These are phyloP conservation scores for Deroplatys truncata DNA, from an alignment of 2,888 invertebrate genomes.

Conservation along the genomic window DNA sequence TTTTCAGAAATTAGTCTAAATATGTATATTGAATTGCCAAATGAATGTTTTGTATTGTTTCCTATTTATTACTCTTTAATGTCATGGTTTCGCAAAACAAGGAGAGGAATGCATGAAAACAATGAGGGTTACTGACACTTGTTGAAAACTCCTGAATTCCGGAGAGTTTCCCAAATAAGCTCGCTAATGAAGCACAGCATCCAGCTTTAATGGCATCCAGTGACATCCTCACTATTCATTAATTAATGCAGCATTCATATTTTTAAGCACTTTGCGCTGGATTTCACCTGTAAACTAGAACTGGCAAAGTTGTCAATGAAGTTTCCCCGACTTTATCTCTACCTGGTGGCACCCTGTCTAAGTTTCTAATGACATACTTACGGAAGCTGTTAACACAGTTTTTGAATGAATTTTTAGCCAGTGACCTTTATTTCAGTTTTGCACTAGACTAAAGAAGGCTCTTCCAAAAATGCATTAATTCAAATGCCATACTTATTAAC, in stretches of 20 bases:
- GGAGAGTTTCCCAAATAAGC: conserved; percentile 61
- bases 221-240: neutral
- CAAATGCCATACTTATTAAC: neutral
- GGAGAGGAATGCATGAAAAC: too few relatives aligned
- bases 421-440: neutral
- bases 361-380: neutral
- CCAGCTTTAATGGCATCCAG: conserved; percentile 43
- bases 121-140: neutral
- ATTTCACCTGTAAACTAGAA: too few relatives aligned
- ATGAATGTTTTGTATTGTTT: too few relatives aligned
- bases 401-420: neutral
- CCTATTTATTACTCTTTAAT: too few relatives aligned
- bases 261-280: too few relatives aligned
- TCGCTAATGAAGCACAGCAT: conserved; percentile 57
- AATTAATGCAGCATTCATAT: too few relatives aligned
- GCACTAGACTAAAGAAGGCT: neutral
- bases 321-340: neutral
- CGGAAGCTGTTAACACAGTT: neutral
- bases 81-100: too few relatives aligned
- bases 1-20: too few relatives aligned
- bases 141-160: conserved; percentile 40
- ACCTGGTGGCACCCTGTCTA: neutral
- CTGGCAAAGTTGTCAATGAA: neutral
- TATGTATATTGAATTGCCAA: too few relatives aligned
- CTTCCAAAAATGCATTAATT: neutral